A percentile compares a stretch with the other conserved stretches of the same genome.
These are phyloP conservation scores for Phenganax marumi DNA, from an alignment of 92 coral and sea anemone genomes.

Conservation along the genomic window DNA sequence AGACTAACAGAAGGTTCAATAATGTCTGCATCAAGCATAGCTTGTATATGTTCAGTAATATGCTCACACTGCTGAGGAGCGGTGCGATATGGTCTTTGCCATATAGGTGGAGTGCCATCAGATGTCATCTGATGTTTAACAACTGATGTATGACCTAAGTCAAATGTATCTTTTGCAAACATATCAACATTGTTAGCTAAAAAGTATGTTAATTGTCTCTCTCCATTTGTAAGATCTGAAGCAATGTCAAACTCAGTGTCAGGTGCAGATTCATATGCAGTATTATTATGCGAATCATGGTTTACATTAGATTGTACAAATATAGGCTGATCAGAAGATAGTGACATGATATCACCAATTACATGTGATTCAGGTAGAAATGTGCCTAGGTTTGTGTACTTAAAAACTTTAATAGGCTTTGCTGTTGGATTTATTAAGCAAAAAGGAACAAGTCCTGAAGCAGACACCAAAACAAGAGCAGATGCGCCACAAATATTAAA, in stretches of 20 bases:
- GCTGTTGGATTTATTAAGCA: conserved; percentile 47
- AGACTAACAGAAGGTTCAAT: conserved; percentile 51
- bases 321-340: neutral
- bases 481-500: conserved; percentile 43
- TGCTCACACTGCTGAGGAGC: conserved; percentile 46
- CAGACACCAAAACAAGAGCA: conserved; percentile 35
- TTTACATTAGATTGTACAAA: neutral
- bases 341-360: conserved; percentile 16
- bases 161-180: conserved; percentile 45
- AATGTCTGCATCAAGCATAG: conserved; percentile 44
- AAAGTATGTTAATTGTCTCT: conserved; percentile 23
- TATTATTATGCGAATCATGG: neutral
- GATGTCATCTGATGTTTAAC: conserved; percentile 60
- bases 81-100: conserved; percentile 61
- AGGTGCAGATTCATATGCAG: neutral
- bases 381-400: conserved; percentile 34
- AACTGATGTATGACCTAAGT: conserved; percentile 57
- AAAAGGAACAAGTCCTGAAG: conserved; percentile 44
- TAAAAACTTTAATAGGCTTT: conserved; percentile 45
- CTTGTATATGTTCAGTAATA: conserved; percentile 47
- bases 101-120: conserved; percentile 53
- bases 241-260: neutral
- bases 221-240: neutral
- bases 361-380: conserved; percentile 15
- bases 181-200: conserved; percentile 46